Evolutionary conservation across 1,140 invertebrate genomes (phyloP), one percentile per base, ranked within the genome.

Genomic region (Tetraneura akinire): DNA sequence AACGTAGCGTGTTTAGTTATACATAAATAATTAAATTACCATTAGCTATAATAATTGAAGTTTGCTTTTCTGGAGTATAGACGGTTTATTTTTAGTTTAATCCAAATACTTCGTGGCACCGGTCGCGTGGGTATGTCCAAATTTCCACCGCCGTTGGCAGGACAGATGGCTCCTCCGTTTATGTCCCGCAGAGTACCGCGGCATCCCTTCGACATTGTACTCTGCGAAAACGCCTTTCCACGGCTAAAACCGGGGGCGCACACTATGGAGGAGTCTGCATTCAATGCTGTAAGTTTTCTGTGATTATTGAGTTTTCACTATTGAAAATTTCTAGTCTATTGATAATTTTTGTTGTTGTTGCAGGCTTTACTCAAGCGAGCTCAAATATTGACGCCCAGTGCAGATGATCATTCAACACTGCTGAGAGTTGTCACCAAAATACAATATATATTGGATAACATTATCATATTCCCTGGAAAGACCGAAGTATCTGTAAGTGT

Each of bases 401-500:
- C 95, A 0, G 90, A 91, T 73, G 96, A 98, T 84, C 94, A 97
- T 87, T 92, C 94, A 3, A 91, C 95, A 0, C 92, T 98, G 73
- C 89, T 96, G 26, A 96, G 94, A 86, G 88, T 98, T 9, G 95
- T 98, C 51, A 96, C 94, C 14, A 97, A 98, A 85, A 90, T 98
- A 37, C 95, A 97, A 85, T 91, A 90, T 51, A 94, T 98, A 53
- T 87, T 98, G 55, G 96, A 98, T 85, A 97, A 95, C 86, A 86
- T 98, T 21, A 95, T 97, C 68, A 92, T 98, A 0, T 92, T 95
- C 16, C 96, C 97, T 0, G 95, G 93, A 14, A 92, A 91, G 82
- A 97, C 98, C 87, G 96, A 97, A 86, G 95, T 96, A 82, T 98
- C 96, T 87, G 96, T 98, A 89, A 92, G 94, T 93, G 83, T 4